phyloP scores from a whole-genome alignment of 2,113 vertebrate species.

The Naja naja region DNA sequence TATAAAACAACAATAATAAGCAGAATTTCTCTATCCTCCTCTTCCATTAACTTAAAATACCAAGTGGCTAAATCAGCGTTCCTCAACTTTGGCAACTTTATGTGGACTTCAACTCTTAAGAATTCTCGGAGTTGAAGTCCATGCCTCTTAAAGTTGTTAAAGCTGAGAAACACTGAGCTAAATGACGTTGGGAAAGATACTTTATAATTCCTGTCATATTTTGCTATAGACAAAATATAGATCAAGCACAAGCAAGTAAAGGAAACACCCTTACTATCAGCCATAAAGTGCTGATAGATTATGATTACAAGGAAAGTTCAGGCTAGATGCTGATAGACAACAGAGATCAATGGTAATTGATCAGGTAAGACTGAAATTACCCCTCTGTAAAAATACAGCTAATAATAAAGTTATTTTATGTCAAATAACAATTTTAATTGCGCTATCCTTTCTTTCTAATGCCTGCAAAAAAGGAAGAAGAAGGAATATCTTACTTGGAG shows the following conservation, averaged over 20 bases:
- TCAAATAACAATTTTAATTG: neutral
- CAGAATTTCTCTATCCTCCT: neutral
- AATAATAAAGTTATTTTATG: neutral
- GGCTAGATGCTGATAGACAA: neutral
- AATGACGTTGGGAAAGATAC: neutral
- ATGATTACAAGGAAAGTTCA: neutral
- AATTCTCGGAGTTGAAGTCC: neutral
- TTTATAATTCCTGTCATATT: neutral
- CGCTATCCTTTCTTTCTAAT: neutral
- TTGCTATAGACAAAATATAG: neutral
- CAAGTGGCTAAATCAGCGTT: neutral
- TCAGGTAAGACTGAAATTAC: neutral
- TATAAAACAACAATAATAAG: neutral
- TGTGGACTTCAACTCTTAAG: neutral
- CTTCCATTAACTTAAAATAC: neutral
- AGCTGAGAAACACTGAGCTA: neutral
- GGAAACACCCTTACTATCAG: neutral
- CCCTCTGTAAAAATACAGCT: neutral
- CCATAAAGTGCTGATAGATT: neutral
- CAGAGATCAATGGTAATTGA: neutral
- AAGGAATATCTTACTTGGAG: conserved; percentile 64
- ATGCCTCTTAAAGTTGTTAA: neutral
- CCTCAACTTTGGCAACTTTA: neutral
- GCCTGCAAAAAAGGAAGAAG: neutral
- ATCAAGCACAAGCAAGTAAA: neutral